Base-by-base conservation (phyloP, 2,888 invertebrate species). In the Lampropteryx suffumata region DNA sequence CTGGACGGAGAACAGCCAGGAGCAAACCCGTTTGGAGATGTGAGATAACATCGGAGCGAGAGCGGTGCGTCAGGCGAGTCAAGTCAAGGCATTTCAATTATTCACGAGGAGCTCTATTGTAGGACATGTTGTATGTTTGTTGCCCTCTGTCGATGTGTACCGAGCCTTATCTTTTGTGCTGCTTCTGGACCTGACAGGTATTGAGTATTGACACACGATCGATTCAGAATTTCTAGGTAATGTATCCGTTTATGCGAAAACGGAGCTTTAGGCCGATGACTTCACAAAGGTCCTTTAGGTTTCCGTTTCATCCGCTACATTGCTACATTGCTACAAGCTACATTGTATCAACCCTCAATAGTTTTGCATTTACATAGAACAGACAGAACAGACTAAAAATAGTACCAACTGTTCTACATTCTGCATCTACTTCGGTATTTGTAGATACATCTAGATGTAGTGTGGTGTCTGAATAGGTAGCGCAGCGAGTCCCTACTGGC, bases 11-110 rank as follows among this genome's bases (percentile, higher is more conserved):
- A 41, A 42, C 49, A 41, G 49, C 46, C 34, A 35, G 43, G 50
- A 42, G 44, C 37, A 56, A 52, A 52, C 54, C 53, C 58, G 51
- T 60, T 62, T 46, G 49, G 55, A 61, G 64, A 58, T 61, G 50
- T 40, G 57, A 73, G 78, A 78, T 78, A 76, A 66, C 67, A 73
- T 79, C 69, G 60, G 45, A 65, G 67, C 66, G 69, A 66, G 67
- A 65, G 65, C 65, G 64, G 67, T 75, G 71, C 74, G 75, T 70
- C 72, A 64, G 67, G 63, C 65, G 59, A 64, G 57, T 57, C 61
- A 63, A 64, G 61, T 64, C 57, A 64, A 66, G 71, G 68, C 68
- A 73, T 79, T 81, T 84, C 81, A 84, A 81, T 82, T 79, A 84
- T 83, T 82, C 78, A 82, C 76, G 67, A 73, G 64, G 64, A 74